phyloP scores from a whole-genome alignment of 2,113 vertebrate species.

The Myrmophylax atrothorax region DNA sequence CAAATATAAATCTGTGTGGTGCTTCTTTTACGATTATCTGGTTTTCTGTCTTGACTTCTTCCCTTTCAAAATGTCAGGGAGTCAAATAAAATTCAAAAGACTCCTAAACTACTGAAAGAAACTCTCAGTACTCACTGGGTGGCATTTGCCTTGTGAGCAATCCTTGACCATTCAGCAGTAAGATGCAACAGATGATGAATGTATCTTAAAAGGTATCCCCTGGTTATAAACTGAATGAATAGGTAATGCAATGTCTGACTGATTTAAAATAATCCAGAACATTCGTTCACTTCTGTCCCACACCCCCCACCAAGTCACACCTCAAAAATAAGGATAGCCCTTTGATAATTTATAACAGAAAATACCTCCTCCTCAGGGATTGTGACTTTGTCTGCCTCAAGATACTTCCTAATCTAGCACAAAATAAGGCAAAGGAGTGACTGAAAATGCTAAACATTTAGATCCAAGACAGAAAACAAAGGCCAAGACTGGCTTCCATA shows the following conservation, averaged over 20 bases:
- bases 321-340: neutral
- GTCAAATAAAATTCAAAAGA: neutral
- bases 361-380: neutral
- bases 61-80: neutral
- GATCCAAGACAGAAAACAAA: neutral
- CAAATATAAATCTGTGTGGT: rapidly evolving
- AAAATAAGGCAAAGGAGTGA: neutral
- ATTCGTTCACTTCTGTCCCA: neutral
- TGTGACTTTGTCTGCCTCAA: neutral
- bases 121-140: neutral
- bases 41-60: neutral
- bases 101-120: neutral
- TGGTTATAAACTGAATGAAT: neutral
- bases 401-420: neutral
- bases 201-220: neutral
- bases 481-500: neutral
- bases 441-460: neutral
- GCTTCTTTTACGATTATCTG: neutral
- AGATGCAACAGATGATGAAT: neutral
- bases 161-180: neutral
- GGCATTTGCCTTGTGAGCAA: neutral
- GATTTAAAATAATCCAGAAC: neutral
- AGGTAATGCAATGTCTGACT: neutral
- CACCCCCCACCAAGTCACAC: neutral
- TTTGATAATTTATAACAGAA: neutral